A percentile compares a stretch with the other conserved stretches of the same genome.
Evolutionary conservation across 2,113 vertebrate species (phyloP).

Genomic region (Eulemur rufifrons): DNA sequence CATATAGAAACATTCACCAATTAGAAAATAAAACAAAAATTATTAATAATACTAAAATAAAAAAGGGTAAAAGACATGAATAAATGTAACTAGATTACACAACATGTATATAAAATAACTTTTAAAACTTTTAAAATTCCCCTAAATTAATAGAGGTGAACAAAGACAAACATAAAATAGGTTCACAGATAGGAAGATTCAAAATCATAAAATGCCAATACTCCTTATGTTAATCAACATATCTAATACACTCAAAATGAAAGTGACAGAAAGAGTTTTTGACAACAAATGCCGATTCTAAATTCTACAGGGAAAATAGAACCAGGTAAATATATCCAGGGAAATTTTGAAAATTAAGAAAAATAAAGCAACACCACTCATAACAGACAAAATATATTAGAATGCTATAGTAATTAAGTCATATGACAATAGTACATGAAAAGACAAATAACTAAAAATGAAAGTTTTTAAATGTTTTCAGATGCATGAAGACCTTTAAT

Average conservation of each 20-base stretch:
- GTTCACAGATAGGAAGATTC: neutral
- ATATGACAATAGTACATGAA: neutral
- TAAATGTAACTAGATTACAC: neutral
- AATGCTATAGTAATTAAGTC: neutral
- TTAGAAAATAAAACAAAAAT: neutral
- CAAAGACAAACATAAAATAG: neutral
- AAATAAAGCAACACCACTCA: neutral
- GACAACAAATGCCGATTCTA: neutral
- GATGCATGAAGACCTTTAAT: neutral
- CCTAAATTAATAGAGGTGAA: neutral
- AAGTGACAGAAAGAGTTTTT: neutral
- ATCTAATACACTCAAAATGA: neutral
- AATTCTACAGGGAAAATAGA: neutral
- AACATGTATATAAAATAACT: neutral
- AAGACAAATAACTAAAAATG: neutral
- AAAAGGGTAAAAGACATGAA: neutral
- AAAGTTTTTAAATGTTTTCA: neutral
- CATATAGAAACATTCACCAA: neutral
- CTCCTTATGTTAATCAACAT: neutral
- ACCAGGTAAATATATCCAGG: neutral
- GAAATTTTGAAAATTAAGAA: neutral
- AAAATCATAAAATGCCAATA: neutral
- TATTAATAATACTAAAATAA: neutral
- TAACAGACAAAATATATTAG: neutral
- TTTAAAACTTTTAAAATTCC: neutral